A percentile compares a stretch with the other conserved stretches of the same genome.
phyloP scores from a whole-genome alignment of 2,888 invertebrate genomes.

The Pyrocoelia pectoralis region DNA sequence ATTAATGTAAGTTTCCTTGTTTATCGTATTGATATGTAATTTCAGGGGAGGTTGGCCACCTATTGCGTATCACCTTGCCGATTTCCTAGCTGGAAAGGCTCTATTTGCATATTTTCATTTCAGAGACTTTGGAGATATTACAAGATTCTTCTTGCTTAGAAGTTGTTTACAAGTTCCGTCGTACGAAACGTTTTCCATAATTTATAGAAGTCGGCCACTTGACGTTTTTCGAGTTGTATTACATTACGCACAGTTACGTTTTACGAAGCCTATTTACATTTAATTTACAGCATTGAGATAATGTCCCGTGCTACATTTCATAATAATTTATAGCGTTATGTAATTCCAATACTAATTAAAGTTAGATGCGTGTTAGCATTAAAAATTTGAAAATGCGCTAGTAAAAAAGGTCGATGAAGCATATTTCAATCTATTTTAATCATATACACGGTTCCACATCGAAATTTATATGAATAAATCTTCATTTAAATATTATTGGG shows the following conservation, averaged over 20 bases:
- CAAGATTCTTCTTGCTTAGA: slow-evolving; percentile 4
- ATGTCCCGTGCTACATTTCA: not conserved
- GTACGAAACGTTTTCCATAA: slow-evolving; percentile 13
- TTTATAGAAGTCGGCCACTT: slow-evolving; percentile 16
- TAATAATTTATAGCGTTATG: not conserved
- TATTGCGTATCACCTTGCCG: not conserved
- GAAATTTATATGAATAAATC: not conserved
- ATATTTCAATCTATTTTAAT: not conserved
- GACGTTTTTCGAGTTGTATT: slow-evolving; percentile 20
- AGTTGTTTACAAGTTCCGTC: slow-evolving; percentile 19
- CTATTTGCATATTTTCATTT: slow-evolving; percentile 28
- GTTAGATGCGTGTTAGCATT: not conserved
- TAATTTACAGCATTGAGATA: not conserved
- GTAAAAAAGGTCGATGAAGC: not conserved
- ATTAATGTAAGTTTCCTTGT: too few relatives aligned
- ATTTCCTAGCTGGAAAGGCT: slow-evolving; percentile 2
- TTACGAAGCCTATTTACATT: not conserved
- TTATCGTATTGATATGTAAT: too few relatives aligned
- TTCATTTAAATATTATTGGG: slow-evolving; percentile 1
- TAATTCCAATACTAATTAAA: not conserved
- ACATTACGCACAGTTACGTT: slow-evolving; percentile 15
- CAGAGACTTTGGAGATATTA: slow-evolving; percentile 12
- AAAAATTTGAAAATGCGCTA: not conserved
- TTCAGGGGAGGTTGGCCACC: not conserved
- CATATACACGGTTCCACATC: not conserved